Conservation (phyloP, 2,797 vertebrate genomes). For the Gallinago solitaria region DNA sequence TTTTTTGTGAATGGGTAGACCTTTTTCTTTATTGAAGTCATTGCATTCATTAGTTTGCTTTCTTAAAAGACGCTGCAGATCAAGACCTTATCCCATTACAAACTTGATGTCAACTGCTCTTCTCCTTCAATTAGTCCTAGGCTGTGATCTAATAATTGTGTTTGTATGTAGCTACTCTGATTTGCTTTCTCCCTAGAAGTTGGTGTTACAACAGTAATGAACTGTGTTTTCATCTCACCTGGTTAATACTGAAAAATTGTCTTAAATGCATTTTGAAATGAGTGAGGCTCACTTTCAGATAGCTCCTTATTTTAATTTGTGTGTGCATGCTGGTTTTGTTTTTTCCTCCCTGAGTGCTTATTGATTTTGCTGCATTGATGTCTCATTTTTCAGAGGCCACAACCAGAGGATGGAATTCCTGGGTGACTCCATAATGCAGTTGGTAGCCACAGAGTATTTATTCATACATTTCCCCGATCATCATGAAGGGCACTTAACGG, state of each 20-base stretch:
- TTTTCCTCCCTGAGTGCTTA: slow-evolving; percentile 46
- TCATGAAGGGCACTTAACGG: slow-evolving; percentile 97
- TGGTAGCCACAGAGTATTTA: slow-evolving; percentile 97
- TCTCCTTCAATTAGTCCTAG: background rate
- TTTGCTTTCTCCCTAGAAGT: background rate
- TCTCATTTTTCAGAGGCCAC: slow-evolving; percentile 87
- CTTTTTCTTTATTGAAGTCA: background rate
- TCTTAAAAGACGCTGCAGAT: background rate
- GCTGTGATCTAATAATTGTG: background rate
- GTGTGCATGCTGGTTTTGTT: slow-evolving; percentile 28
- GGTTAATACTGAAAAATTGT: background rate
- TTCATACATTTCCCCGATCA: slow-evolving; percentile 99
- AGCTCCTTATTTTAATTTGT: slow-evolving; percentile 34
- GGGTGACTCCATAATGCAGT: slow-evolving; percentile 98
- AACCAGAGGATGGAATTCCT: slow-evolving; percentile 99
- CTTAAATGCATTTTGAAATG: slow-evolving; percentile 46
- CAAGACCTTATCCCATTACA: background rate
- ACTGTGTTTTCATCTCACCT: slow-evolving; percentile 25
- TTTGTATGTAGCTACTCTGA: background rate
- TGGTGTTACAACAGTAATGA: background rate
- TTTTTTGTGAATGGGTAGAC: background rate
- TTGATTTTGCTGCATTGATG: slow-evolving; percentile 61
- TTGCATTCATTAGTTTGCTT: background rate
- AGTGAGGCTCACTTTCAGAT: background rate
- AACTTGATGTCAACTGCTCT: background rate